phyloP scores from a whole-genome alignment of 2,797 vertebrate species.

The Borostomias antarcticus region DNA sequence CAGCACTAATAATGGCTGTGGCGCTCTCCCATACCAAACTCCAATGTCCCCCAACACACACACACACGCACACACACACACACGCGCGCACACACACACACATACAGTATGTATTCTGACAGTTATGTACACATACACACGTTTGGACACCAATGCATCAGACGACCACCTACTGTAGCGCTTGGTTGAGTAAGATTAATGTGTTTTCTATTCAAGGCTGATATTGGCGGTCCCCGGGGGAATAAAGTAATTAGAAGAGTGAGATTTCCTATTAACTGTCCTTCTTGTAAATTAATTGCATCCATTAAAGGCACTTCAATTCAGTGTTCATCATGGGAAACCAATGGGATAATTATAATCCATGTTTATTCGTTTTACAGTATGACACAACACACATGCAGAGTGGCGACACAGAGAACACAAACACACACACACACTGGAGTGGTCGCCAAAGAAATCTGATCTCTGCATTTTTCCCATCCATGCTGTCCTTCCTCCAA shows the following conservation, averaged over 20 bases:
- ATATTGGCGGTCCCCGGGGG: constrained; percentile 30
- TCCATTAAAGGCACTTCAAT: constrained; percentile 42
- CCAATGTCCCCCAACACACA: not conserved
- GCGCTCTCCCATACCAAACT: constrained; percentile 3
- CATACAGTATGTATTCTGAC: too few relatives aligned
- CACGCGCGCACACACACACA: constrained; percentile 14
- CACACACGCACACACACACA: constrained; percentile 22
- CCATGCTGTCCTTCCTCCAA: too few relatives aligned
- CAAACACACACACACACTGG: too few relatives aligned
- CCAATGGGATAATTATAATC: constrained; percentile 32
- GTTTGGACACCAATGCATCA: constrained; percentile 40
- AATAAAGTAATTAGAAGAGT: constrained; percentile 38
- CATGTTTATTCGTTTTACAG: too few relatives aligned
- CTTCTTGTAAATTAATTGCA: constrained; percentile 56
- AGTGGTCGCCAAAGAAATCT: too few relatives aligned
- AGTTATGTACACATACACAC: not conserved
- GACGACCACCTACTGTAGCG: constrained; percentile 9
- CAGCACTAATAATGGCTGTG: too few relatives aligned
- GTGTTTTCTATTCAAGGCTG: constrained; percentile 34
- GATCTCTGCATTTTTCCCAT: too few relatives aligned
- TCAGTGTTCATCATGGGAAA: constrained; percentile 30
- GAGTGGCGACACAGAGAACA: too few relatives aligned
- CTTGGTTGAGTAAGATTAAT: constrained; percentile 41
- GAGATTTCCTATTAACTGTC: constrained; percentile 37
- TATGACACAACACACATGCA: too few relatives aligned